Conservation (phyloP, 2,888 invertebrate species). For the Chrysotoxum bicinctum region DNA sequence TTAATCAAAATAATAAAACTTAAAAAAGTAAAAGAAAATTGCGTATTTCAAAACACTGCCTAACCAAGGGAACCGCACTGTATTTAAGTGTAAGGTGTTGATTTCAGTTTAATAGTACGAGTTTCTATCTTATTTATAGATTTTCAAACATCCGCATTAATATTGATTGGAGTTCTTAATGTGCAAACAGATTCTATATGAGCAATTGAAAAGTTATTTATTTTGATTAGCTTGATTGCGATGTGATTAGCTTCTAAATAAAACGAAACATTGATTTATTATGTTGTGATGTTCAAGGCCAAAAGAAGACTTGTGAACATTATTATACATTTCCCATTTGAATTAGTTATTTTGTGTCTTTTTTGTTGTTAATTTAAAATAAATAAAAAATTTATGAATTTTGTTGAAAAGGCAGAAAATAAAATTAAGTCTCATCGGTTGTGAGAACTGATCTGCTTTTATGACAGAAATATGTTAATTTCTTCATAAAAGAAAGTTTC, state of each 20-base stretch:
- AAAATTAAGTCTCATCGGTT: background rate
- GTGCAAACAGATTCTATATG: background rate
- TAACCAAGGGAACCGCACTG: background rate
- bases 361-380: background rate
- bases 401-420: background rate
- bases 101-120: background rate
- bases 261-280: background rate
- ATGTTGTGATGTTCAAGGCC: background rate
- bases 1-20: too few species aligned
- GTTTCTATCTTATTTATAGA: background rate
- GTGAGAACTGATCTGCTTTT: constrained; percentile 52
- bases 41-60: background rate
- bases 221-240: constrained; percentile 4
- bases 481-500: constrained; percentile 67
- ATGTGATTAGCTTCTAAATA: background rate
- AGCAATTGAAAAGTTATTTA: constrained; percentile 15
- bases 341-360: background rate
- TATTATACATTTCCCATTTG: too few species aligned
- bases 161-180: constrained; percentile 13
- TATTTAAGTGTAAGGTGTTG: background rate
- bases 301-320: background rate
- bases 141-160: constrained; percentile 5
- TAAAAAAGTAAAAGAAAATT: too few species aligned
- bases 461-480: constrained; percentile 34
- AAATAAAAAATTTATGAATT: background rate